These are phyloP conservation scores for Spheniscus humboldti DNA, from an alignment of 2,797 vertebrate species.

Conservation along the genomic window DNA sequence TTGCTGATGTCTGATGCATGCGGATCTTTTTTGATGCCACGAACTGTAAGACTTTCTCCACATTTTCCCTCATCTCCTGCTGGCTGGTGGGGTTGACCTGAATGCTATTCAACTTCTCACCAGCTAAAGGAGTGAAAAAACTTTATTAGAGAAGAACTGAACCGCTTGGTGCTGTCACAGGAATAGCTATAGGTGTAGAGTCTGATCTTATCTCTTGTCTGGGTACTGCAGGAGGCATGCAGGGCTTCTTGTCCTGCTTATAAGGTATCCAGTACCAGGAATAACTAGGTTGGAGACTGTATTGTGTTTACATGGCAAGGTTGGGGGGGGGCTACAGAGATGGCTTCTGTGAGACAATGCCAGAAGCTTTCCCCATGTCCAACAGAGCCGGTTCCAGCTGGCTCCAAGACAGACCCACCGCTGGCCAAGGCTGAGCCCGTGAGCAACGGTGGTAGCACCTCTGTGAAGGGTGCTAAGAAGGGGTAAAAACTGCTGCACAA, in stretches of 20 bases:
- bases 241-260: neutral
- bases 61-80: slow-evolving; percentile 91
- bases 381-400: neutral
- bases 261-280: neutral
- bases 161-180: neutral
- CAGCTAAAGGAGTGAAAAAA: slow-evolving; percentile 74
- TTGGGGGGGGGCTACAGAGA: neutral
- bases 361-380: neutral
- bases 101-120: slow-evolving; percentile 86
- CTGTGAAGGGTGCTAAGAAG: too few species aligned
- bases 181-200: neutral
- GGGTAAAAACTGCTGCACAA: neutral
- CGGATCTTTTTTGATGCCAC: slow-evolving; percentile 92
- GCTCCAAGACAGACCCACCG: neutral
- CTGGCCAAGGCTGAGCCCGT: neutral
- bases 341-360: neutral
- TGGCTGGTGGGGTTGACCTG: slow-evolving; percentile 79
- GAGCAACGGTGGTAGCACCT: rapidly evolving
- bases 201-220: neutral
- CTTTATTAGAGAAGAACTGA: neutral
- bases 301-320: rapidly evolving
- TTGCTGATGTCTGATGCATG: slow-evolving; percentile 93
- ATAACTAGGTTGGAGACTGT: neutral
- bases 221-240: neutral
- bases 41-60: slow-evolving; percentile 92